Percentiles rank a stretch among this genome's conserved stretches.
Evolutionary conservation across 2,888 invertebrate genomes (phyloP).

Genomic region (Apotomis turbidana): DNA sequence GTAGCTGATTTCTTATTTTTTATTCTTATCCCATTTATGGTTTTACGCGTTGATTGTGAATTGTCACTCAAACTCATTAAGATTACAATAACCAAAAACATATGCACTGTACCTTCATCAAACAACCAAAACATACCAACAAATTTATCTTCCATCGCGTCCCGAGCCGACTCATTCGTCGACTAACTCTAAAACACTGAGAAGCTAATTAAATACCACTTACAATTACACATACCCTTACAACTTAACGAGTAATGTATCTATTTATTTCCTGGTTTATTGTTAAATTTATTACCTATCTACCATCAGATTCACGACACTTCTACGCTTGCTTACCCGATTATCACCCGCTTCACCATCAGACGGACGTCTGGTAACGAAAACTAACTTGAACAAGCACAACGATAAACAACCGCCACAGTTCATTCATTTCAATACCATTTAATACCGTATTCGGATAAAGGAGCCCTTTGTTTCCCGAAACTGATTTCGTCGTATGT

Average conservation of each 20-base stretch:
- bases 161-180: slow-evolving; percentile 81
- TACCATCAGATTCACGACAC: slow-evolving; percentile 69
- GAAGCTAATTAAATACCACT: slow-evolving; percentile 78
- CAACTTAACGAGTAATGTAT: slow-evolving; percentile 66
- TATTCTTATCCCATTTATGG: no score
- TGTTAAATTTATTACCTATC: slow-evolving; percentile 77
- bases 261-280: slow-evolving; percentile 75
- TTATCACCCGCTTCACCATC: slow-evolving; percentile 74
- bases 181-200: slow-evolving; percentile 84
- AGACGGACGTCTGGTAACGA: slow-evolving; percentile 45
- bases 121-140: slow-evolving; percentile 51
- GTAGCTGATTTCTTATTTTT: no score
- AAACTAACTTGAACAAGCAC: slow-evolving; percentile 34
- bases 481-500: no score
- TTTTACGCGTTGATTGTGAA: no score
- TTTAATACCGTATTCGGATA: no score
- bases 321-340: slow-evolving; percentile 73
- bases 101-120: not conserved
- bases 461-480: no score
- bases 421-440: not conserved
- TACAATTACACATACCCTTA: slow-evolving; percentile 63
- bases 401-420: slow-evolving; percentile 20
- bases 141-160: slow-evolving; percentile 78
- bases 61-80: no score
- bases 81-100: no score